Base-by-base conservation (phyloP, 2,888 invertebrate species). In the Vanessa cardui region DNA sequence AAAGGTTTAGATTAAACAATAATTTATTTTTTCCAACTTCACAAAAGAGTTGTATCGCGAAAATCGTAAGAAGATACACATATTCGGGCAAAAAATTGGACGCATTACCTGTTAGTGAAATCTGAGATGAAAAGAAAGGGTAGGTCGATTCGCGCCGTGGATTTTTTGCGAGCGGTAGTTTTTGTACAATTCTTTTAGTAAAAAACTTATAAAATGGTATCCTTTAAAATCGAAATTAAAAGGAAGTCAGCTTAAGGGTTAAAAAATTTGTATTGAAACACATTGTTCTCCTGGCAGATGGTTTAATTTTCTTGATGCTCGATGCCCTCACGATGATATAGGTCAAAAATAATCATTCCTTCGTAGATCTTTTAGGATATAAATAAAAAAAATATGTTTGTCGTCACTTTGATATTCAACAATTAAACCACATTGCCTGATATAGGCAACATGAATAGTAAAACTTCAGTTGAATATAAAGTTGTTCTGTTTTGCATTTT, bases 71-170 rank as follows among this genome's bases (percentile, higher is more conserved):
- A 89, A 87, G 85, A 87, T 85, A 82, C 83, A 82, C 83, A 81
- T 80, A 79, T 79, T 66, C 81, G 79, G 70, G 82, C 84, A 90
- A 92, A 92, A 89, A 89, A 77, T 82, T 84, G 82, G 81, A 86
- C 83, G 52, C 26, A 77, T 90, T 92, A 92, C 92, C 92, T 92
- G 92, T 92, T 90, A 82, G 82, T 90, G 92, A 90, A 92, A 92
- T 86, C 85, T 79, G 90, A 92, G 84, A 88, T 85, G 76, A 84
- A 88, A 87, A 86, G 91, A 92, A 92, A 88, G 92, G 92, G 92
- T 92, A 90, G 84, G 81, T 82, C 82, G 86, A 83, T 81, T 86
- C 84, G 84, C 82, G 82, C 77, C 81, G 78, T 78, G 12, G 79
- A 81, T 84, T 87, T 89, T 86, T 86, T 76, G 80, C 77, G 80